Base-by-base conservation (phyloP, 2,888 invertebrate genomes). In the Drosophila merina region DNA sequence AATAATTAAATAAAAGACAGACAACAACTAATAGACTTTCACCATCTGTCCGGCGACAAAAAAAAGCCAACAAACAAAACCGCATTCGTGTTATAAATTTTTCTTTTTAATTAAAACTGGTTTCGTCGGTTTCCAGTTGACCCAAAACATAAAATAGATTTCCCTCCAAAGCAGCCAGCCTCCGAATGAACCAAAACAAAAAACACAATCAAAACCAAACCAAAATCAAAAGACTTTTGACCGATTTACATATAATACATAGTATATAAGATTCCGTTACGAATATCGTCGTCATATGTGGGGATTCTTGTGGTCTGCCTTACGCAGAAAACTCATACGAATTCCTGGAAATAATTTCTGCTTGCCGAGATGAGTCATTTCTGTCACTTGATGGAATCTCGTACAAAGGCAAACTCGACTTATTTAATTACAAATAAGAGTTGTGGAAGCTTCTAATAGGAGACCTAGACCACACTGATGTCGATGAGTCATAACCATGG, bases 121-220 rank as follows among this genome's bases (percentile, higher is more conserved):
- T 82, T 82, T 66, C 63, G 57, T 31, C 63, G 52, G 57, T 58
- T 69, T 68, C 74, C 59, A 74, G 79, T 74, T 83, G 74, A 80
- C 80, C 79, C 69, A 77, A 79, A 83, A 83, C 74, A 64, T 83
- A 74, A 81, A 85, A 85, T 85, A 81, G 85, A 82, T 81, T 81
- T 81, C 79, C 85, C 85, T 58, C 36, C n/a, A 36, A 36, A 33
- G 10, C n/a, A 33, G 40, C 55, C 55, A 66, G 64, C 55, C 40
- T 42, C 63, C 52, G 28, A 8, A 14, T 20, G 9, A 44, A 36
- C 52, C 38, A 57, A 57, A 51, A 45, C 36, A 36, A 9, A 36
- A 9, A 31, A n/a, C 20, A 57, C 57, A 36, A 47, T 48, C 20
- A 20, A 20, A 20, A 20, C 20, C 20, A 20, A 52, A n/a, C n/a